Conservation (phyloP, 2,888 invertebrate species). For the Amiota minor region DNA sequence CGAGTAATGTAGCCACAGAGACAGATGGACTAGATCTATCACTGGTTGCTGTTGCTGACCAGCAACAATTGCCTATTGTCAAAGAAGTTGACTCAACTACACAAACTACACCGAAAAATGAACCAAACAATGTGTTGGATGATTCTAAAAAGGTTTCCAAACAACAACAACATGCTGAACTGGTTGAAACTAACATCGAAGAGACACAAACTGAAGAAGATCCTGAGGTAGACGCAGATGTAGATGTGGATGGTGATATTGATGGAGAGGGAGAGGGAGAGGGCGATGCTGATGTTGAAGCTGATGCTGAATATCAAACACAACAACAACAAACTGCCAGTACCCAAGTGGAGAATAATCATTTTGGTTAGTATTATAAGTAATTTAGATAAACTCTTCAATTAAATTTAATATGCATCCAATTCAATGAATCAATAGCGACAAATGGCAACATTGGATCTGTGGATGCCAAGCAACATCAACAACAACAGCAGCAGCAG, state of each 20-base stretch:
- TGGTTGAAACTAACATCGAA: slow-evolving; percentile 41
- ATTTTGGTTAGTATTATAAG: slow-evolving; percentile 80
- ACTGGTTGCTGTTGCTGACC: neutral
- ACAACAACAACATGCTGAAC: neutral
- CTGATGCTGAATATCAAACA: slow-evolving; percentile 56
- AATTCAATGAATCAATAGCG: too few species aligned
- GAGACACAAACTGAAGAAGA: slow-evolving; percentile 22
- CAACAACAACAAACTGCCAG: slow-evolving; percentile 85
- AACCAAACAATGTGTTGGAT: slow-evolving; percentile 33
- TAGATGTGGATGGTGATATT: slow-evolving; percentile 55
- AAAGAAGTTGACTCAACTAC: slow-evolving; percentile 67
- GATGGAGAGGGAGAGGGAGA: slow-evolving; percentile 54
- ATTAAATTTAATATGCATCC: neutral
- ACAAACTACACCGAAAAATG: slow-evolving; percentile 67
- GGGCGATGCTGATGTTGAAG: slow-evolving; percentile 38
- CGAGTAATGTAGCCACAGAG: slow-evolving; percentile 18
- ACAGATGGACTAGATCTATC: neutral
- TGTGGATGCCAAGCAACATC: too few species aligned
- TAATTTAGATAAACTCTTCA: neutral
- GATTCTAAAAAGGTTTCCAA: neutral
- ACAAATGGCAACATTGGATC: too few species aligned
- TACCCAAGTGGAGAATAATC: slow-evolving; percentile 88
- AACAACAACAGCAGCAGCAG: too few species aligned
- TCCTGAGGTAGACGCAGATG: slow-evolving; percentile 37
- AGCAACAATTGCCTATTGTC: slow-evolving; percentile 35